phyloP scores from a whole-genome alignment of 2,797 vertebrate species.

The Pithecia hirsuta region DNA sequence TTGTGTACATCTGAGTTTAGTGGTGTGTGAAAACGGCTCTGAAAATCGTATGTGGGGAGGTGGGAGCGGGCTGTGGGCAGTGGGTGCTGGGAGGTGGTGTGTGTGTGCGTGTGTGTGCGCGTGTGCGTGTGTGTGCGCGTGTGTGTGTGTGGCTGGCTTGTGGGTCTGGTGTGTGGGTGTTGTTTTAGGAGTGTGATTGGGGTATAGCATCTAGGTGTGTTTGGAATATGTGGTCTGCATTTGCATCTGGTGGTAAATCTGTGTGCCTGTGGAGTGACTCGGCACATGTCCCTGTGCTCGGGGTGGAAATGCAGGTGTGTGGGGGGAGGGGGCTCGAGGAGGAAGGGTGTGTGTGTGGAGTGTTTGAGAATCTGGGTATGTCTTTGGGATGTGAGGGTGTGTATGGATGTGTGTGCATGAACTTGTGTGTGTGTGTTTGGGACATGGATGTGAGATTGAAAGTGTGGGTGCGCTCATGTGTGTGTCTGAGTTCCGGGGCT shows the following conservation, averaged over 20 bases:
- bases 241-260: background rate
- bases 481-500: background rate
- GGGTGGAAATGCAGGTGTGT: background rate
- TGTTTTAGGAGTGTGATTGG: background rate
- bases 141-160: conserved; percentile 66
- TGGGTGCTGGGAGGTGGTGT: background rate
- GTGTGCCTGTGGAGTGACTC: background rate
- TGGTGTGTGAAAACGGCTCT: background rate
- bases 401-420: too few relatives aligned
- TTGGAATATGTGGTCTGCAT: background rate
- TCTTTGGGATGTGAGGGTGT: background rate
- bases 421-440: background rate
- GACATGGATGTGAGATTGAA: background rate
- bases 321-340: background rate
- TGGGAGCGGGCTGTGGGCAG: conserved; percentile 47
- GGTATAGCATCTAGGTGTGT: background rate
- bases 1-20: background rate
- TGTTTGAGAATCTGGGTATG: background rate
- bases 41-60: background rate
- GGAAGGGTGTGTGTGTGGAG: background rate
- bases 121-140: conserved; percentile 69
- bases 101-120: background rate
- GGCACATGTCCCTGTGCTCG: background rate
- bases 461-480: background rate
- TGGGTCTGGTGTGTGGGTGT: conserved; percentile 58